phyloP scores from a whole-genome alignment of 2,888 invertebrate genomes.

The Ametastegia equiseti region DNA sequence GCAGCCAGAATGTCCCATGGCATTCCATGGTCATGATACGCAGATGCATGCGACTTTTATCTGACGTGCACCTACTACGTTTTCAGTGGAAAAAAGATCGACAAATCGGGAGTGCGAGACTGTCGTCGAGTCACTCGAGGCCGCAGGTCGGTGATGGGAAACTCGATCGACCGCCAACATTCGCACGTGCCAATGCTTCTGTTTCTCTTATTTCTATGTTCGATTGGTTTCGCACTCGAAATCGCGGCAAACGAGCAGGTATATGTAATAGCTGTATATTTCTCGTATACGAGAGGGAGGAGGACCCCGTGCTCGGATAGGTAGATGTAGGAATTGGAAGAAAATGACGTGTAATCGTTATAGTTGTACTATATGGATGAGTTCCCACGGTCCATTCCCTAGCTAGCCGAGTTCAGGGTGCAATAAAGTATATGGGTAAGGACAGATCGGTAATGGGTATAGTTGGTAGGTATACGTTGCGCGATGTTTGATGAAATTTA shows the following conservation, averaged over 20 bases:
- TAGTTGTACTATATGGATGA: no score
- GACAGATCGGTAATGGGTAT: constrained; percentile 15
- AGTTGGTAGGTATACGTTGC: neutral
- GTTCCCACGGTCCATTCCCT: constrained; percentile 43
- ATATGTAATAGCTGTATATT: no score
- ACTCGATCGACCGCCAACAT: neutral
- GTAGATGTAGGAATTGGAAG: no score
- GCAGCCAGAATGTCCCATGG: no score
- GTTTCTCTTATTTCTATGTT: neutral
- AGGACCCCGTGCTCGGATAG: no score
- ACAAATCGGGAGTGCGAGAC: neutral
- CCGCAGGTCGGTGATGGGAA: neutral
- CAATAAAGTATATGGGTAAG: constrained; percentile 14
- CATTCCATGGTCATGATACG: no score
- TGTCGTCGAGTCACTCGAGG: constrained; percentile 19
- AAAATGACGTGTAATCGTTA: no score
- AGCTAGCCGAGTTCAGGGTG: neutral
- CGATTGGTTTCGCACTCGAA: no score
- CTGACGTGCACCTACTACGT: neutral
- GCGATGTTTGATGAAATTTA: constrained; percentile 21
- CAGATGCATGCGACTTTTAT: no score
- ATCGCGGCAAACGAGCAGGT: neutral
- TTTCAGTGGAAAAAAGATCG: neutral
- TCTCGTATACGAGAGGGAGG: no score
- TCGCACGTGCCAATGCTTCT: neutral